Base-by-base conservation (phyloP, 2,113 vertebrate species). In the Caranx ignobilis region DNA sequence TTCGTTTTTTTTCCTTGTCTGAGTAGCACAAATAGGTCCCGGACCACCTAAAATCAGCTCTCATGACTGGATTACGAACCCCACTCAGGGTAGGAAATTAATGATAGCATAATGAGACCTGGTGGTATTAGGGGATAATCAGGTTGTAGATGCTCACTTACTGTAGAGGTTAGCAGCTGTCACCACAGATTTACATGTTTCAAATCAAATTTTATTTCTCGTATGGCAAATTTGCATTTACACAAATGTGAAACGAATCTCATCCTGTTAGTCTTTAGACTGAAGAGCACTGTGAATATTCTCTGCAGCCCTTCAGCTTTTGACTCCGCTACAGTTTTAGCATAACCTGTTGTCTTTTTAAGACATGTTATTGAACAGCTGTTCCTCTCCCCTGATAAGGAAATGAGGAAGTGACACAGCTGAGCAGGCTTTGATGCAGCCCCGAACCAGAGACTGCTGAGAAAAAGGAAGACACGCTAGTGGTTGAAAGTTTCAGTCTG, bases 331-430 rank as follows among this genome's bases (percentile, higher is more conserved):
- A 37, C 35, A 26, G 15, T 57, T 48, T 39, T 11, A 75, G 1
- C 11, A 57, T 8, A 7, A 26, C 21, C 2, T 32, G n/a, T 26
- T 34, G 1, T 60, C 35, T 60, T 77, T 63, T 65, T 60, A 65
- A 77, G 57, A 77, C 21, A 56, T 19, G 6, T 18, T 32, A 31
- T 5, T 41, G 45, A 70, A 63, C 59, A 69, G 67, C 75, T 85
- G 82, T 72, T 88, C 48, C 55, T n/a, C 50, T 71, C 48, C 71
- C 43, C 55, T 52, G 19, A 83, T 72, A 87, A 87, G 88, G 83
- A 91, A 93, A 86, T 73, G 72, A 87, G 79, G 84, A 87, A 91
- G 87, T 91, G 84, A 91, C 76, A 72, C 60, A 26, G 71, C 62
- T 74, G 70, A 87, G 43, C 75, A 91, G 75, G 90, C 77, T 80